Base-by-base conservation (phyloP, 2,888 invertebrate genomes). In the Ennomos erosarius region DNA sequence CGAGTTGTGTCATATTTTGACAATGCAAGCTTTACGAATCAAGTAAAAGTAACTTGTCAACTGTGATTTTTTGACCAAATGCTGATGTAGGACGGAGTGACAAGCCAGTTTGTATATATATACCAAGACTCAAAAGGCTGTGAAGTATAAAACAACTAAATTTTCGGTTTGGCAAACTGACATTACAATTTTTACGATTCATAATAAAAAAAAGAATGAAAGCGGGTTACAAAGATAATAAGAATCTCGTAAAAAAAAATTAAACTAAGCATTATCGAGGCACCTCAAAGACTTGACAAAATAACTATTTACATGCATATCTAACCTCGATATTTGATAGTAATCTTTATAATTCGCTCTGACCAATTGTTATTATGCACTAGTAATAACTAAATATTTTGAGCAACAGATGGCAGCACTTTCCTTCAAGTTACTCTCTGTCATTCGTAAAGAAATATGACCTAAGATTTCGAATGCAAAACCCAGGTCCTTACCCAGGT, bases 41-140 rank as follows among this genome's bases (percentile, higher is more conserved):
- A 39, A 26, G 8, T 48, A 33, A 12, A 35, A 3, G 6, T 11
- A 13, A 59, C 59, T 42, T 45, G 53, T 48, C 55, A 16, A 16
- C 16, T 50, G 57, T 64, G 61, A 59, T 43, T 59, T 61, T 47
- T 44, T 11, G 42, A 13, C 45, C 11, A 52, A 47, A 46, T 46
- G 34, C 26, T n/a, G 42, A 37, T 39, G 70, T 73, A 72, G 82
- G 84, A 74, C 86, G 85, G 87, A 79, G 83, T 75, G 36, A 62
- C 26, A 68, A 71, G 74, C 59, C 71, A 77, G 76, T 75, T 75
- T 78, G 69, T 76, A 71, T 74, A 71, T 76, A 71, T 74, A 71
- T 75, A 86, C 78, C 86, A 87, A 90, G 88, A 90, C 88, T 87
- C 85, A 71, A 78, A 87, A 87, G 91, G 91, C 91, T 91, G 91